Evolutionary conservation across 2,797 vertebrate genomes (phyloP).

Genomic region (Limnodromus scolopaceus): DNA sequence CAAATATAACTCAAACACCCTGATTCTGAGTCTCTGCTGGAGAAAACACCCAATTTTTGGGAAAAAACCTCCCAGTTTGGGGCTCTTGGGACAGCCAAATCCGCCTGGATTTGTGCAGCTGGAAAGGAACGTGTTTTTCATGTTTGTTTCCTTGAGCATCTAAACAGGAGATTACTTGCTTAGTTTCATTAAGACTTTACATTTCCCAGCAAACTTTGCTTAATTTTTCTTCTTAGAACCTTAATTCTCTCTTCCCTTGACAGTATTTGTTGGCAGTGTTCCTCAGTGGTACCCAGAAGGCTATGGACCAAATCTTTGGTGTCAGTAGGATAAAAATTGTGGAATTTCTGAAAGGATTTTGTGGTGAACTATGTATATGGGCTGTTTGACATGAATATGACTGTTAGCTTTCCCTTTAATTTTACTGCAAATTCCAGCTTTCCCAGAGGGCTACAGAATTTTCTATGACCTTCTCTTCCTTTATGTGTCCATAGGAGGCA

Average conservation of each 20-base stretch:
- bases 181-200: neutral
- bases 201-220: neutral
- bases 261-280: neutral
- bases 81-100: neutral
- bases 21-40: neutral
- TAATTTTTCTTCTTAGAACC: neutral
- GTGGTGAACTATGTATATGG: fast-evolving
- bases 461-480: neutral
- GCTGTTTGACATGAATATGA: neutral
- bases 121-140: neutral
- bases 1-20: neutral
- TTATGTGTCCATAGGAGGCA: neutral
- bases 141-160: neutral
- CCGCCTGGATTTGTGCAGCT: neutral
- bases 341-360: neutral
- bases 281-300: neutral
- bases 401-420: neutral
- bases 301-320: neutral
- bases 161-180: neutral
- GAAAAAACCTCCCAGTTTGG: neutral
- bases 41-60: neutral
- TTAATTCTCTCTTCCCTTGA: neutral
- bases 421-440: neutral
- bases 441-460: neutral
- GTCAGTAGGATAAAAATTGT: neutral